A percentile compares a stretch with the other conserved stretches of the same genome.
Conservation (phyloP, 1,140 invertebrate species). For the Drosophila sucinea region DNA sequence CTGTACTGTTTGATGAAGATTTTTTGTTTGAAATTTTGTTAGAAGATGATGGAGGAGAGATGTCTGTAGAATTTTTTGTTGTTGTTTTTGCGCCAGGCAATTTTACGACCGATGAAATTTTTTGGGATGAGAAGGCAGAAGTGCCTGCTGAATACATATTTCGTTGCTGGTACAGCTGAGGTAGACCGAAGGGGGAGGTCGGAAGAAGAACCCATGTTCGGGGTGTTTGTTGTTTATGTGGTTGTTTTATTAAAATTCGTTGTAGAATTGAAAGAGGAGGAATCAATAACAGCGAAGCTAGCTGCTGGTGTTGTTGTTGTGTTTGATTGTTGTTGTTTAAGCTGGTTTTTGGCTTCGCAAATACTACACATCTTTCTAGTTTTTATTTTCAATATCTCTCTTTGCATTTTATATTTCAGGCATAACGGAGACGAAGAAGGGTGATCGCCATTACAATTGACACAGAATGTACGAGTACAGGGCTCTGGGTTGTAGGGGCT, state of each 20-base stretch:
- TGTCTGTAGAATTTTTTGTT: not conserved
- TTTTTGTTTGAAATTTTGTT: not conserved
- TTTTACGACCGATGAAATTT: not conserved
- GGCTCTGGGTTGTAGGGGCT: too few species aligned
- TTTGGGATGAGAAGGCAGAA: not conserved
- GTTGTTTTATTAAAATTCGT: not conserved
- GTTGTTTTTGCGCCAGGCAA: not conserved
- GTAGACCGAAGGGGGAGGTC: not conserved
- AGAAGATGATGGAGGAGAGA: too few species aligned
- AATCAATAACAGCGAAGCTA: not conserved
- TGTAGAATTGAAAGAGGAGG: not conserved
- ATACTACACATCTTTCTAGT: too few species aligned
- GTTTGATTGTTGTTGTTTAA: too few species aligned
- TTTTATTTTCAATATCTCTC: too few species aligned
- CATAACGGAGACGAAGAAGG: too few species aligned
- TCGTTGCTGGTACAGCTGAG: not conserved
- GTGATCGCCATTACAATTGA: too few species aligned
- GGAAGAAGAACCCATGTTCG: not conserved
- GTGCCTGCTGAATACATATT: not conserved
- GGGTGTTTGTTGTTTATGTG: not conserved
- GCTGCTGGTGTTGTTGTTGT: constrained; percentile 1
- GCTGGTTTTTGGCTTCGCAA: too few species aligned
- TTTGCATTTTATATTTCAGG: too few species aligned
- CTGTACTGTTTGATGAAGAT: not conserved
- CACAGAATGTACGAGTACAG: too few species aligned